These are phyloP conservation scores for Crotalus horridus DNA, from an alignment of 2,113 vertebrate species.

Conservation along the genomic window DNA sequence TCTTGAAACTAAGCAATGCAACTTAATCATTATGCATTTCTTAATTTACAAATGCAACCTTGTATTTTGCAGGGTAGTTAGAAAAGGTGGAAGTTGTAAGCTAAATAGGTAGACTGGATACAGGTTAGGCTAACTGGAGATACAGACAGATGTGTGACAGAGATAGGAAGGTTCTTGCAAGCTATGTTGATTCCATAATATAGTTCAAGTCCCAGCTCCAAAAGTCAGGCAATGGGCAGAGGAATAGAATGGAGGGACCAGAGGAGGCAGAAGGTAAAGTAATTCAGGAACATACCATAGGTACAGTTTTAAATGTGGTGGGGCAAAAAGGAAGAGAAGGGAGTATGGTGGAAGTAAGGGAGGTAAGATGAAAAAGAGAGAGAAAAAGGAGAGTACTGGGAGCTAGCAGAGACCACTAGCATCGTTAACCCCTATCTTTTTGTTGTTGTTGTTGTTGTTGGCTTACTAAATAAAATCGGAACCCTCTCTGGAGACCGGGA, in stretches of 20 bases:
- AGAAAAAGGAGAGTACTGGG: too few relatives aligned
- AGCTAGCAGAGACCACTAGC: too few relatives aligned
- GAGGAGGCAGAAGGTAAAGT: too few relatives aligned
- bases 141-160: not conserved
- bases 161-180: not conserved
- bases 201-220: too few relatives aligned
- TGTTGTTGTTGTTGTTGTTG: not conserved
- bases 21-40: not conserved
- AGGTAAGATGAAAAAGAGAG: too few relatives aligned
- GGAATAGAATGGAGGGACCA: too few relatives aligned
- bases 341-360: too few relatives aligned
- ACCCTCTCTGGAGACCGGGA: not conserved
- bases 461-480: not conserved
- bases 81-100: not conserved
- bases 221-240: too few relatives aligned
- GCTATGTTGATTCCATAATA: not conserved
- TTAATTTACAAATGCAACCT: not conserved
- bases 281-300: too few relatives aligned
- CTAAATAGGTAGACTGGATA: not conserved
- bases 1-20: not conserved
- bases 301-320: too few relatives aligned
- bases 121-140: not conserved
- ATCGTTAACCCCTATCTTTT: not conserved
- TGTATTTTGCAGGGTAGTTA: not conserved
- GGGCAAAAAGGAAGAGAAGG: too few relatives aligned